These are phyloP conservation scores for Chrosomus eos DNA, from an alignment of 2,797 vertebrate species.

Conservation along the genomic window DNA sequence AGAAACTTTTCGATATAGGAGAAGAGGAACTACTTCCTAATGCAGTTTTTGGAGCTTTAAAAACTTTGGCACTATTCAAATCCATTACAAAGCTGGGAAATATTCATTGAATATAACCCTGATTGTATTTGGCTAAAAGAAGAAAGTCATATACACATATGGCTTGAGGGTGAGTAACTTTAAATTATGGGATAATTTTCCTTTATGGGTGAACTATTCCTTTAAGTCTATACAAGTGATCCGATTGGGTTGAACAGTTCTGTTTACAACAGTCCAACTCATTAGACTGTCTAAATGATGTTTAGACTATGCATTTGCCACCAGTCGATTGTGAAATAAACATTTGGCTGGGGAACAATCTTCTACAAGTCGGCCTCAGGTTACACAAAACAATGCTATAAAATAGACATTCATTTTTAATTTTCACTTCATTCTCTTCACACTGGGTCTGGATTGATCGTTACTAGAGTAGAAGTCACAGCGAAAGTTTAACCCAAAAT, in stretches of 20 bases:
- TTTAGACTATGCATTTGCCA: constrained; percentile 37
- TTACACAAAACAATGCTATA: constrained; percentile 63
- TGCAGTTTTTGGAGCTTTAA: too few species aligned
- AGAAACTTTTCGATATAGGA: neutral
- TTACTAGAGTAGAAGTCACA: neutral
- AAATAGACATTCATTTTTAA: constrained; percentile 9
- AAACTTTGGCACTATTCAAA: too few species aligned
- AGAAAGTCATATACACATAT: neutral
- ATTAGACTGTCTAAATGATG: neutral
- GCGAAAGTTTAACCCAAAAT: constrained; percentile 22
- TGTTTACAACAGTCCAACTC: neutral
- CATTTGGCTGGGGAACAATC: constrained; percentile 57
- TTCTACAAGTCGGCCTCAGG: constrained; percentile 45
- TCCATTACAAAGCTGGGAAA: too few species aligned
- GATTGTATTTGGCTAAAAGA: too few species aligned
- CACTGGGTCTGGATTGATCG: neutral
- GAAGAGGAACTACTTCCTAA: too few species aligned
- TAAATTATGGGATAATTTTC: neutral
- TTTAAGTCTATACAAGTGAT: neutral
- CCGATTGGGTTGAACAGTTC: neutral
- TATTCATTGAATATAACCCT: neutral
- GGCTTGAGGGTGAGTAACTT: neutral
- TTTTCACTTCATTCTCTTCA: constrained; percentile 28
- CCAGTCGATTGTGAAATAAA: constrained; percentile 48
- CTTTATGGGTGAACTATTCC: neutral